Percentiles rank a stretch among this genome's conserved stretches.
phyloP scores from a whole-genome alignment of 1,140 invertebrate genomes.

The Akabosia matsudoensis region DNA sequence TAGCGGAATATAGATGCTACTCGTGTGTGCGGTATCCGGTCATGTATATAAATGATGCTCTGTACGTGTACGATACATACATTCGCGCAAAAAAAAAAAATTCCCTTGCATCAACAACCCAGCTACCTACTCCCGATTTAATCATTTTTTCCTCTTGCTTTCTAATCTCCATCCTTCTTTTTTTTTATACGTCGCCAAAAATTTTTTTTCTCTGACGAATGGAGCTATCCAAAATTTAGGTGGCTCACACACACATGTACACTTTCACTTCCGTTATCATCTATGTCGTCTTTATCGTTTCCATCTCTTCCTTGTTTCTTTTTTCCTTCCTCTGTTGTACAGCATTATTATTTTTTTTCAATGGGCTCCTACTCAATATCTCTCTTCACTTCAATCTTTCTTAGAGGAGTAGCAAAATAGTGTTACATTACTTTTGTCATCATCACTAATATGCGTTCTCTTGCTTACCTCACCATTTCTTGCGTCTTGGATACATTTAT shows the following conservation, averaged over 20 bases:
- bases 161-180: not conserved
- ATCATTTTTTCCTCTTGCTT: constrained; percentile 1
- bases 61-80: too few species aligned
- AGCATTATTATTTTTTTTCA: not conserved
- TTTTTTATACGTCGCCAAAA: not conserved
- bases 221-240: not conserved
- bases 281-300: not conserved
- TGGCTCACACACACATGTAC: not conserved
- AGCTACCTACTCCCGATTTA: not conserved
- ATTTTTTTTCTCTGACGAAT: not conserved
- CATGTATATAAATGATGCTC: too few species aligned
- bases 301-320: not conserved
- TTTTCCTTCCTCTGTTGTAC: not conserved
- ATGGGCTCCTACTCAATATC: too few species aligned
- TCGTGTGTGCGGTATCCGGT: too few species aligned
- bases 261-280: not conserved
- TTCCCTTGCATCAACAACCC: not conserved
- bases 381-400: too few species aligned
- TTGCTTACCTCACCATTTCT: too few species aligned
- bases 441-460: too few species aligned
- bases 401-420: too few species aligned
- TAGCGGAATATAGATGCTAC: too few species aligned
- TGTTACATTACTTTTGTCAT: too few species aligned
- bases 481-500: too few species aligned
- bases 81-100: too few species aligned